Evolutionary conservation across 2,888 invertebrate genomes (phyloP).

Genomic region (Volucella inflata): DNA sequence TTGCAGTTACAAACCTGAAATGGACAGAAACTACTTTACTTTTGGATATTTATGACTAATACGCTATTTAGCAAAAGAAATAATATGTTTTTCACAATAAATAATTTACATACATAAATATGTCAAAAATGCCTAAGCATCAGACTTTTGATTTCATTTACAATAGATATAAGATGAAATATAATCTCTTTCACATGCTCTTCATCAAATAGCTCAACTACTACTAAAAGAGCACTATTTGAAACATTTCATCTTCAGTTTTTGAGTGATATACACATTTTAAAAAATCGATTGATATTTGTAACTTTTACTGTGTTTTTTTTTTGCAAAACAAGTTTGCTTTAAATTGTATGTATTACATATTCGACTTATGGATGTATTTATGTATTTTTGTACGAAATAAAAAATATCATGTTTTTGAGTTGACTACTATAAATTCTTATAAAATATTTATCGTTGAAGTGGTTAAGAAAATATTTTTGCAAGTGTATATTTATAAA

Average conservation of each 20-base stretch:
- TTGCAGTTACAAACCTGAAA: slow-evolving; percentile 69
- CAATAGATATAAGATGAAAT: slow-evolving; percentile 26
- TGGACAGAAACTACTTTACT: slow-evolving; percentile 65
- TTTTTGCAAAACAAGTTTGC: slow-evolving; percentile 64
- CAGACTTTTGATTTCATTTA: slow-evolving; percentile 51
- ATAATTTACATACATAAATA: slow-evolving; percentile 58
- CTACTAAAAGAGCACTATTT: slow-evolving; percentile 25
- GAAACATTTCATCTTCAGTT: slow-evolving; percentile 40
- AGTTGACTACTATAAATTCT: slow-evolving; percentile 59
- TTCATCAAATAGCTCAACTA: slow-evolving; percentile 9
- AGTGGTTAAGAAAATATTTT: too few relatives aligned
- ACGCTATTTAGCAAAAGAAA: slow-evolving; percentile 51
- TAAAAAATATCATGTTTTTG: slow-evolving; percentile 71
- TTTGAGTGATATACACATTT: slow-evolving; percentile 38
- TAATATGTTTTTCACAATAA: slow-evolving; percentile 56
- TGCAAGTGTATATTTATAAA: too few relatives aligned
- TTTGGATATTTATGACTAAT: slow-evolving; percentile 66
- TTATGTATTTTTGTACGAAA: slow-evolving; percentile 76
- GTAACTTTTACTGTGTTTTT: slow-evolving; percentile 27
- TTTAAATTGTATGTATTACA: slow-evolving; percentile 57
- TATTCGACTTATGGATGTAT: slow-evolving; percentile 71
- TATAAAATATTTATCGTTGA: slow-evolving; percentile 35
- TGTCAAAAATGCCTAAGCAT: slow-evolving; percentile 41
- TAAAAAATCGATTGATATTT: slow-evolving; percentile 37
- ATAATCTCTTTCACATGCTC: slow-evolving; percentile 35